Evolutionary conservation across 2,888 invertebrate genomes (phyloP), one percentile per base, ranked within the genome.

Genomic region (Drosophila formosana): DNA sequence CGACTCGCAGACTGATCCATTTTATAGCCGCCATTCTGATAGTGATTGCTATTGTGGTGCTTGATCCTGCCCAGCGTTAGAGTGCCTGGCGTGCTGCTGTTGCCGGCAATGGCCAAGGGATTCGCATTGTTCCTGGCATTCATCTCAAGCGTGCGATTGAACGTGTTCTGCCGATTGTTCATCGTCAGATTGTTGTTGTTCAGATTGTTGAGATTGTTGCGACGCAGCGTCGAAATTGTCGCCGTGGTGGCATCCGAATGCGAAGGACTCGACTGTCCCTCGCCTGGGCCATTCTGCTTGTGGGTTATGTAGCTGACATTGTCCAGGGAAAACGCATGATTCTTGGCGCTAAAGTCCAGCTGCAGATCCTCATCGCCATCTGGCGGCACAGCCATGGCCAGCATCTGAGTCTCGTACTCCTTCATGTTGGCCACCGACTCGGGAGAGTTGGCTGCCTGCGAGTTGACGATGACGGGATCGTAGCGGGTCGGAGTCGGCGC

Each of bases 361-460:
- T 97, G 97, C 37, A 97, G 91, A 90, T 97, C 97, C 80, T 96
- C 96, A 70, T 95, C 95, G 73, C 96, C 96, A 83, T 98, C 98
- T 2, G 97, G 95, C 0, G 96, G 96, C 3, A 98, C 97, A 72
- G 97, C 97, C 98, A 98, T 98, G 78, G 97, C 97, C 3, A 98
- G 93, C 45, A 98, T 95, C 94, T 98, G 98, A 0, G 98, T 98
- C 93, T 98, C 98, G 92, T 98, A 98, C 93, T 98, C 96, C 82
- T 98, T 97, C 47, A 98, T 94, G 88, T 97, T 97, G 28, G 93
- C 77, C 78, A 93, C 90, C 3, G 90, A 89, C 34, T 93, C 93
- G 30, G 91, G 92, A 84, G 92, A 90, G 65, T 91, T 92, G n/a
- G 92, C 90, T 84, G 93, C 91, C 91, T 92, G 92, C 1, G 92